These are phyloP conservation scores for Manis crassicaudata DNA, from an alignment of 2,797 vertebrate genomes.

Conservation along the genomic window DNA sequence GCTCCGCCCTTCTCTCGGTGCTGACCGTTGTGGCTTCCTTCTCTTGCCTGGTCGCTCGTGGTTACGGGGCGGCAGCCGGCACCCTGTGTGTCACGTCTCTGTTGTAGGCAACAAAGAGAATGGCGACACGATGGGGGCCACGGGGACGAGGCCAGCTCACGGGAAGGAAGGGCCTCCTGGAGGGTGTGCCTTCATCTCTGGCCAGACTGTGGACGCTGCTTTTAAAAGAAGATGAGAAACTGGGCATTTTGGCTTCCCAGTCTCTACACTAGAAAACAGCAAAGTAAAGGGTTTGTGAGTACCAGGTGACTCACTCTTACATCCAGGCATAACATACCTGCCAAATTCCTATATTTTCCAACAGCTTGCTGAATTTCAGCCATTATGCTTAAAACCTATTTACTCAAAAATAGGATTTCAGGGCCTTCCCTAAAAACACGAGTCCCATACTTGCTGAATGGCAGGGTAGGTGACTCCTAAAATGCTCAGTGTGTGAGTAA, in stretches of 20 bases:
- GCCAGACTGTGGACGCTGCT: background rate
- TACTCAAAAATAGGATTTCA: background rate
- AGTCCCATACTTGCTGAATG: background rate
- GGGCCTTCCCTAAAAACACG: background rate
- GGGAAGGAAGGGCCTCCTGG: background rate
- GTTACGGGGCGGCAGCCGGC: background rate
- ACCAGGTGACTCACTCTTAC: background rate
- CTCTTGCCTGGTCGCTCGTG: background rate
- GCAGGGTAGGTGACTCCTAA: background rate
- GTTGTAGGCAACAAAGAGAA: background rate
- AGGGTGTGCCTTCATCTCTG: background rate
- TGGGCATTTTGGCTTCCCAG: background rate
- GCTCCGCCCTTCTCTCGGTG: background rate
- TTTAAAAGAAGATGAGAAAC: background rate
- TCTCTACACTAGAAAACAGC: background rate
- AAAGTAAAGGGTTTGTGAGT: background rate
- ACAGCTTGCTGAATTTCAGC: background rate
- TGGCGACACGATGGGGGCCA: background rate
- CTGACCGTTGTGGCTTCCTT: background rate
- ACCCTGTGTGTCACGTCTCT: rapidly evolving
- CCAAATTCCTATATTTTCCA: background rate
- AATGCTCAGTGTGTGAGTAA: background rate
- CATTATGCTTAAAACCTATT: background rate
- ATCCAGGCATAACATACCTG: background rate
- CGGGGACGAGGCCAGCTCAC: background rate